phyloP scores from a whole-genome alignment of 2,113 vertebrate genomes.

The Galemys pyrenaicus region DNA sequence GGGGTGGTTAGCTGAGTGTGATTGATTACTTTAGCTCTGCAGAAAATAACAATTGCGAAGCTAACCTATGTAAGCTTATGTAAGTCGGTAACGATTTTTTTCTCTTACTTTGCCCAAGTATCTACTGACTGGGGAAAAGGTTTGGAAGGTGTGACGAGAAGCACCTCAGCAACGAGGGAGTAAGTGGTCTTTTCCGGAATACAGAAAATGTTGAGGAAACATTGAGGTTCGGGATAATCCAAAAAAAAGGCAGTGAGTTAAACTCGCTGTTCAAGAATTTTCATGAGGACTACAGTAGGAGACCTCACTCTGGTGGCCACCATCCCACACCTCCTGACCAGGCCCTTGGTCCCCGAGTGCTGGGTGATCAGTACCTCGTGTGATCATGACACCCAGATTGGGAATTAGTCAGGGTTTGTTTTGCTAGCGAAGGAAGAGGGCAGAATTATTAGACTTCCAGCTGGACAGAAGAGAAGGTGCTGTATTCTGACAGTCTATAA shows the following conservation, averaged over 20 bases:
- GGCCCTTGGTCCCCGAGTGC: neutral
- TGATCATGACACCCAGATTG: neutral
- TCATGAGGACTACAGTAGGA: neutral
- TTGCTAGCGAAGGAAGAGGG: neutral
- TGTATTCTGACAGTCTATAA: neutral
- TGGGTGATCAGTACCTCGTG: fast-evolving
- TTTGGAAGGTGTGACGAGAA: neutral
- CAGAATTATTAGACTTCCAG: neutral
- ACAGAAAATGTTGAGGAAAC: neutral
- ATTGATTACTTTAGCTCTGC: neutral
- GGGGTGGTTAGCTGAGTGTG: neutral
- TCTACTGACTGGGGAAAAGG: neutral
- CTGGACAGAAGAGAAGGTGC: neutral
- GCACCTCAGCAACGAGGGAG: neutral
- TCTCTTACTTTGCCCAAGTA: neutral
- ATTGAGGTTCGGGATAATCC: neutral
- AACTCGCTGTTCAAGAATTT: neutral
- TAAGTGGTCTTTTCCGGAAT: neutral
- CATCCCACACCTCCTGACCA: neutral
- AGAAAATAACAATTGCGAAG: neutral
- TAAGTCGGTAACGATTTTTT: neutral
- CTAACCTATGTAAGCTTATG: neutral
- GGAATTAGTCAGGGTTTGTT: neutral
- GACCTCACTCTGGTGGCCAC: neutral
- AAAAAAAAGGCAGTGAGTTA: neutral